Evolutionary conservation across 2,888 invertebrate species (phyloP), one percentile per base, ranked within the genome.

Genomic region (Hirtodrosophila trivittata): DNA sequence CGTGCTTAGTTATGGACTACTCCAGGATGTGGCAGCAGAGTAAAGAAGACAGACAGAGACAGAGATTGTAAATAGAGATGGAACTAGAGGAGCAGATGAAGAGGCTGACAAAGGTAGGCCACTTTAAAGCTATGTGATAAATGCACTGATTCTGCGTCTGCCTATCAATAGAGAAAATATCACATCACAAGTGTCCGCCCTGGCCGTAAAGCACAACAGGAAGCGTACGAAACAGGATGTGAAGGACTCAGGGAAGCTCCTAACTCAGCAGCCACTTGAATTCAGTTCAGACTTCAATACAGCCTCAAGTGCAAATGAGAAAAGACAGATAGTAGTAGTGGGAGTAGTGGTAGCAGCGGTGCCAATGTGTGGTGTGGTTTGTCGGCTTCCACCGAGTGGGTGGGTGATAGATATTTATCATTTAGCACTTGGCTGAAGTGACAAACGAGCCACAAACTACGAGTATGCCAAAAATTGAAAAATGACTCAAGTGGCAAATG

Each of bases 221-320:
- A 55, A 41, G 38, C 41, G 26, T 28, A n/a, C 21, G 9, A 13
- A 25, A 37, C 55, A 54, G 49, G 41, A 41, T 51, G 37, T 12
- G 6, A 52, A 56, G 55, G 56, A 56, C 55, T 43, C 52, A 49
- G 35, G 26, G 18, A 18, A 28, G 43, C 25, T 18, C 47, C 18
- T 33, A 45, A 33, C 41, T n/a, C 21, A 57, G 25, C 47, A 57
- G 58, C 50, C 66, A 75, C 77, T 80, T 66, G 73, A 80, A 70
- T 52, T 42, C 32, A 43, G 45, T 57, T 52, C 49, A 14, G 42
- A 41, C 47, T 56, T 65, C 55, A 45, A 52, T 51, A 30, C 39
- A 10, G 68, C 39, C 66, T 77, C 65, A 47, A 83, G 82, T 83
- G 82, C 68, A 83, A 83, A 84, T 84, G 82, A 84, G 82, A 77